Conservation (phyloP, 2,797 vertebrate species). For the Phyllotis vaccarum region DNA sequence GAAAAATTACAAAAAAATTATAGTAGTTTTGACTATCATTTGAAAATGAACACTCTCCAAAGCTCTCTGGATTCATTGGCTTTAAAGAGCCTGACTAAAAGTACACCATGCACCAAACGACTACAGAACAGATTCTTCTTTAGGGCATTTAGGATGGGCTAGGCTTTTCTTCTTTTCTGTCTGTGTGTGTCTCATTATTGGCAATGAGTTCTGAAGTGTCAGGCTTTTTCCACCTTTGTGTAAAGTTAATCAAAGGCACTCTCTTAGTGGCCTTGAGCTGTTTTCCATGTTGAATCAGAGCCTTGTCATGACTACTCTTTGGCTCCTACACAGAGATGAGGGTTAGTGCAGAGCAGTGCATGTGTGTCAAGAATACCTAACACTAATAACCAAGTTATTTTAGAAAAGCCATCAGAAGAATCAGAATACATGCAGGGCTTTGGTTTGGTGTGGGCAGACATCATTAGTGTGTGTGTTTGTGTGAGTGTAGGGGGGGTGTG, state of each 20-base stretch:
- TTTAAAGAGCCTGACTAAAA: conserved; percentile 51
- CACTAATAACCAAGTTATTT: not conserved
- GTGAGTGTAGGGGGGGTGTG: not conserved
- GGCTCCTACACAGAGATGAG: not conserved
- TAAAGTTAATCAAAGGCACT: conserved; percentile 54
- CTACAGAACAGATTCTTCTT: conserved; percentile 68
- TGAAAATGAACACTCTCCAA: conserved; percentile 68
- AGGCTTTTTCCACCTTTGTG: conserved; percentile 45
- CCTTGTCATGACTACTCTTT: not conserved
- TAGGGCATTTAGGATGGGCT: conserved; percentile 24
- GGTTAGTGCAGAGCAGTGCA: conserved; percentile 14
- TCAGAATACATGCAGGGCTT: not conserved
- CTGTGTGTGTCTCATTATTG: conserved; percentile 62
- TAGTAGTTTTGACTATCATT: conserved; percentile 73
- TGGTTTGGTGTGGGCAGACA: not conserved
- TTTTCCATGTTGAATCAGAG: conserved; percentile 23
- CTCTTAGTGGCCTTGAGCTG: conserved; percentile 26
- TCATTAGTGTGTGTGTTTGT: not conserved
- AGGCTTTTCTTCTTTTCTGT: not conserved
- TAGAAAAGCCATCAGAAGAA: not conserved
- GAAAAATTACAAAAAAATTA: conserved; percentile 72
- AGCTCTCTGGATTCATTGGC: conserved; percentile 66
- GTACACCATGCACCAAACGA: conserved; percentile 57
- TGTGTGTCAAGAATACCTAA: conserved; percentile 4
- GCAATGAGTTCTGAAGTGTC: conserved; percentile 60